phyloP scores from a whole-genome alignment of 2,888 invertebrate genomes.

The Heterodera filipjevi region DNA sequence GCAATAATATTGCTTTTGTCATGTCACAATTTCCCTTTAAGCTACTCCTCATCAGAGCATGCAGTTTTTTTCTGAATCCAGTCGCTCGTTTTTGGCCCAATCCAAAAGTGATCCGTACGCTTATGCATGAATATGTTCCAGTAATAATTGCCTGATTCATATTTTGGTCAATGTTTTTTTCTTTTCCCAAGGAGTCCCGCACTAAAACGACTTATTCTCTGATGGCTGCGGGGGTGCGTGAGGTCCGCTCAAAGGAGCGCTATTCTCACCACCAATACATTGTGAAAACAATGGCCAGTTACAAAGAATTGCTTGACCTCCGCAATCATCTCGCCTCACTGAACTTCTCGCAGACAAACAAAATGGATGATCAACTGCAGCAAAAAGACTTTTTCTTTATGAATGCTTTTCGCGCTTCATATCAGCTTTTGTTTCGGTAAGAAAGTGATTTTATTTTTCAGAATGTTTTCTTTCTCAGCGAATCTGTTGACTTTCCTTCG shows the following conservation, averaged over 20 bases:
- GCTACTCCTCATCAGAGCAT: constrained; percentile 58
- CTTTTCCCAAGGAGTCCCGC: constrained; percentile 39
- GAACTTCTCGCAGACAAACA: constrained; percentile 31
- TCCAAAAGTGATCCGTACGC: constrained; percentile 58
- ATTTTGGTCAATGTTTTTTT: not conserved
- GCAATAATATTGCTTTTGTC: not conserved
- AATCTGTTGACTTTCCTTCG: constrained; percentile 33
- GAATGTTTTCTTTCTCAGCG: constrained; percentile 29
- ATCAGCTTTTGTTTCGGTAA: constrained; percentile 56
- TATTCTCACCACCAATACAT: constrained; percentile 58
- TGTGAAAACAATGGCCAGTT: constrained; percentile 51
- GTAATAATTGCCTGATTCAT: constrained; percentile 35
- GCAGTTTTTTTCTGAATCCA: constrained; percentile 63
- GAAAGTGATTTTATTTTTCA: constrained; percentile 17
- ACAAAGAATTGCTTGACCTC: constrained; percentile 51
- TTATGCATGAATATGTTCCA: constrained; percentile 64
- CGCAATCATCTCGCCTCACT: constrained; percentile 47
- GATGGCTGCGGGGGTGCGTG: constrained; percentile 62
- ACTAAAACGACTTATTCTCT: constrained; percentile 52
- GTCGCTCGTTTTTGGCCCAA: constrained; percentile 63
- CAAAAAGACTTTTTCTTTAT: constrained; percentile 56
- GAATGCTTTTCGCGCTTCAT: constrained; percentile 54
- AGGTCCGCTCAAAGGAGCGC: constrained; percentile 51
- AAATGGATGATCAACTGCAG: constrained; percentile 33
- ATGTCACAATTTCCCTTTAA: constrained; percentile 23